These are phyloP conservation scores for Malurus melanocephalus DNA, from an alignment of 2,113 vertebrate genomes.

Conservation along the genomic window DNA sequence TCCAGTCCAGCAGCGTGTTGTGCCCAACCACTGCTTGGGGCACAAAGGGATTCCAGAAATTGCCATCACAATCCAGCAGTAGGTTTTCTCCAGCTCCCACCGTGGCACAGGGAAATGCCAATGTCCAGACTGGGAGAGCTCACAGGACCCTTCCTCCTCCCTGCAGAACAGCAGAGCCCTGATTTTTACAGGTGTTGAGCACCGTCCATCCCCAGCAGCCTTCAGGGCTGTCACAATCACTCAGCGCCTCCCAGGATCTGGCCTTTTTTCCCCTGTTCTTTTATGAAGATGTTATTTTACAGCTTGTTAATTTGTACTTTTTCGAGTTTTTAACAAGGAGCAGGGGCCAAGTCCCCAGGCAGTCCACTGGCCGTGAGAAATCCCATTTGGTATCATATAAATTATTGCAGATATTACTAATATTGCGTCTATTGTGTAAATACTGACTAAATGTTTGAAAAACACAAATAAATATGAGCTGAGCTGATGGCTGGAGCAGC, in stretches of 20 bases:
- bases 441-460: constrained; percentile 62
- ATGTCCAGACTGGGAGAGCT: accelerated
- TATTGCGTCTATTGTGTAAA: constrained; percentile 61
- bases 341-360: constrained; percentile 52
- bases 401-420: constrained; percentile 63
- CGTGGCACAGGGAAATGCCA: background rate
- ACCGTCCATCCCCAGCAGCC: background rate
- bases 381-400: constrained; percentile 61
- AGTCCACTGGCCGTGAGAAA: constrained; percentile 48
- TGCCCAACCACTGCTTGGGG: background rate
- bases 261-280: constrained; percentile 25
- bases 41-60: background rate
- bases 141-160: background rate
- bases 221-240: constrained; percentile 8
- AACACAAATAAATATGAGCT: constrained; percentile 61
- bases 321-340: constrained; percentile 53
- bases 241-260: constrained; percentile 30
- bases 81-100: background rate
- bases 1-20: background rate
- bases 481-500: constrained; percentile 61
- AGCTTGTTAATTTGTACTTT: constrained; percentile 59
- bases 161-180: background rate
- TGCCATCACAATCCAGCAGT: background rate
- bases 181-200: constrained; percentile 18
- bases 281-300: constrained; percentile 46